Evolutionary conservation across 2,888 invertebrate genomes (phyloP).

Genomic region (Microctonus hyperodae): DNA sequence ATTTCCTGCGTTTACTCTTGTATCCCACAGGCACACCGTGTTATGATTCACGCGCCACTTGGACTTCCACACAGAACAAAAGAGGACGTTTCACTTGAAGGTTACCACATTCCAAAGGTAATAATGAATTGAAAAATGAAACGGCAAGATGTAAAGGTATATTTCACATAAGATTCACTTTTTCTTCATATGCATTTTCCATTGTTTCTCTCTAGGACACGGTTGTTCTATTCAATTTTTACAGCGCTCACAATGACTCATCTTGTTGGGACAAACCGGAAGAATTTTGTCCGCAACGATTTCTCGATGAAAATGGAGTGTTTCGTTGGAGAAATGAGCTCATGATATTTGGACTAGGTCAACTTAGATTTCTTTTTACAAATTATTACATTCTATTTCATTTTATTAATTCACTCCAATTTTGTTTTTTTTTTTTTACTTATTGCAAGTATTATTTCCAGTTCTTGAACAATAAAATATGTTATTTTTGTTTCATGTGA

Average conservation of each 20-base stretch:
- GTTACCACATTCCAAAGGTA: conserved; percentile 65
- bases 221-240: conserved; percentile 68
- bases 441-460: not conserved
- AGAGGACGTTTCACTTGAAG: conserved; percentile 61
- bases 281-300: conserved; percentile 72
- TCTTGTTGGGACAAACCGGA: conserved; percentile 70
- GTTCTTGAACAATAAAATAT: not conserved
- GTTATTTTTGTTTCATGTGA: not conserved
- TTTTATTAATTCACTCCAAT: too few species aligned
- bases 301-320: conserved; percentile 68
- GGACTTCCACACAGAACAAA: conserved; percentile 66
- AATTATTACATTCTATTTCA: conserved; percentile 7
- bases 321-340: conserved; percentile 67
- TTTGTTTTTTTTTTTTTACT: not conserved
- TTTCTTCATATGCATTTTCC: conserved; percentile 16
- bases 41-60: conserved; percentile 65
- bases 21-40: conserved; percentile 66
- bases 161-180: conserved; percentile 1
- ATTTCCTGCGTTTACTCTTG: conserved; percentile 56
- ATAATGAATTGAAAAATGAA: conserved; percentile 20
- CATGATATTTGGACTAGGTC: conserved; percentile 75
- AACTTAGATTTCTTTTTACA: conserved; percentile 28
- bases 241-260: conserved; percentile 70
- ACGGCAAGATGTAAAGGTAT: conserved; percentile 5
- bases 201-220: conserved; percentile 64